Evolutionary conservation across 2,888 invertebrate genomes (phyloP), one percentile per base, ranked within the genome.

Genomic region (Eumerus sabulonum): DNA sequence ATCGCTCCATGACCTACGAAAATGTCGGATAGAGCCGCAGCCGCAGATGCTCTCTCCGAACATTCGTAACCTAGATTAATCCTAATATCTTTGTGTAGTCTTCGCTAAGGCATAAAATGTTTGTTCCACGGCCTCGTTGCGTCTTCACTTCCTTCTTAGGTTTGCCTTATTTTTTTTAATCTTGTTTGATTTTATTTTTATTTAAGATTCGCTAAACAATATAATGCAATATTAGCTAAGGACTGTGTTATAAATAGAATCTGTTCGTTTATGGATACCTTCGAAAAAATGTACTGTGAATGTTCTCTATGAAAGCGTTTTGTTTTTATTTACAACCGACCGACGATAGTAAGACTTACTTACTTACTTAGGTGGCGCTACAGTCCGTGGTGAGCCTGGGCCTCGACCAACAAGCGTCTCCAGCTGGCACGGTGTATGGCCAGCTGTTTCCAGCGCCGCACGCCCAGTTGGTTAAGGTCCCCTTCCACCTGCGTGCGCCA

Each of bases 1-100:
- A 87, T 70, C 87, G 87, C 17, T 86, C 87, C 13, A 87, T 87
- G 86, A 84, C 88, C 14, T 87, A 87, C 57, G 87, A 87, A 68
- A 87, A 88, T 68, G 87, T 88, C 67, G 87, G 87, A 76, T 87
- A 87, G 86, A 85, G 85, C 16, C 51, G 38, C 48, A 9, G 13
- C 2, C 27, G 7, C n/a, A n/a, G n/a, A 27, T 27, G 27, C 38
- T 56, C 54, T 56, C 54, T 42, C 54, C 17, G 27, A 7, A 27
- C 7, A 7, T 7, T 27, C 27, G 2, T 27, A 27, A 27, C 3
- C 2, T 27, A 27, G 35, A 60, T 40, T 17, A 66, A 56, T 42
- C 38, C 51, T 56, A 67, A 72, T 72, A 64, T 72, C 60, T 72
- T 76, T 66, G 18, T 60, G 47, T 66, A 72, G 66, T 51, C 64